phyloP scores from a whole-genome alignment of 1,140 invertebrate genomes.

The Drosophila lowei region DNA sequence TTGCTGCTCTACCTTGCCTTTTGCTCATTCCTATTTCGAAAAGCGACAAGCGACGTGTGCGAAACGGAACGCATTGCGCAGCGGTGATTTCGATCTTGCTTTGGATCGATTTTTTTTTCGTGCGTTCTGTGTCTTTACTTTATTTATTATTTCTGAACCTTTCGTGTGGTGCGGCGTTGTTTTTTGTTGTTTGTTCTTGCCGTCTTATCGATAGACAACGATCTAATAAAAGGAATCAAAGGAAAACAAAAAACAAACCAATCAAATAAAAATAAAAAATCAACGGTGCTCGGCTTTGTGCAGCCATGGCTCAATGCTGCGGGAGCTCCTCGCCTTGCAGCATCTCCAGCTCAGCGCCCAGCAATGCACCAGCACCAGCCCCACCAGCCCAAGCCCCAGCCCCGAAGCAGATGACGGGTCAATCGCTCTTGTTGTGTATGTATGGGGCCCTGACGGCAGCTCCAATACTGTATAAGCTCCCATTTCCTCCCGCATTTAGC shows the following conservation, averaged over 20 bases:
- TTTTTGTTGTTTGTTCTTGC: conserved; percentile 15
- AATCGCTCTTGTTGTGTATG: conserved; percentile 13
- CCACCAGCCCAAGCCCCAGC: too few relatives aligned
- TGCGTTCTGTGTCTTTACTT: neutral
- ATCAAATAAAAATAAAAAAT: neutral
- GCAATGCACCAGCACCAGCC: too few relatives aligned
- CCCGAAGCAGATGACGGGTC: neutral
- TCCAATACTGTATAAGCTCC: neutral
- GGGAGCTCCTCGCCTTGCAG: conserved; percentile 31
- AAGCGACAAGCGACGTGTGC: conserved; percentile 58
- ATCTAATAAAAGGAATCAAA: neutral
- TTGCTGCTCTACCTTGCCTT: conserved; percentile 44
- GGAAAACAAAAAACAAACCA: neutral
- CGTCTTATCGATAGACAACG: neutral
- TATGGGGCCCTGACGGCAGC: neutral
- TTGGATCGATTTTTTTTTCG: conserved; percentile 36
- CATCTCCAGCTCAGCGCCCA: conserved; percentile 1
- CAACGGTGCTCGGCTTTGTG: neutral
- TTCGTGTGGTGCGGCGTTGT: too few relatives aligned
- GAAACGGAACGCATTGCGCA: conserved; percentile 58
- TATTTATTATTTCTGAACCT: too few relatives aligned
- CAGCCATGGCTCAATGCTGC: conserved; percentile 62
- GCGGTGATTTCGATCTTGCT: conserved; percentile 48
- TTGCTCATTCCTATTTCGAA: conserved; percentile 74
- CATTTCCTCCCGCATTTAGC: neutral